Conservation (phyloP, 1,140 invertebrate species). For the Drosophila murphyi region DNA sequence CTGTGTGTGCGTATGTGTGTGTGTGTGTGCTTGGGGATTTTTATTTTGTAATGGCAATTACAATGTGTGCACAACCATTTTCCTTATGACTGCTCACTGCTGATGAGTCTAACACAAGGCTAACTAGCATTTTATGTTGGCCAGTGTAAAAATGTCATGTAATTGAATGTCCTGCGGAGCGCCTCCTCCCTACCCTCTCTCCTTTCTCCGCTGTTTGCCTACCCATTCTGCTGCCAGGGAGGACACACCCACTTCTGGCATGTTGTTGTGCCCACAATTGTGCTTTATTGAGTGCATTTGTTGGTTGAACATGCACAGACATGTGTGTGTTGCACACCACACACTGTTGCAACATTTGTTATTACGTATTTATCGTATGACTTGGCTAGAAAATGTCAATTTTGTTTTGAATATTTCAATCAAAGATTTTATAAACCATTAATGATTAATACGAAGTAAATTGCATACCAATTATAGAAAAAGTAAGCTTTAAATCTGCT, state of each 20-base stretch:
- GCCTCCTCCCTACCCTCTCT: neutral
- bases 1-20: neutral
- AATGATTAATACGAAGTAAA: too few relatives aligned
- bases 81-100: neutral
- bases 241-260: conserved; percentile 35
- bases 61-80: conserved; percentile 1
- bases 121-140: conserved; percentile 29
- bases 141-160: conserved; percentile 31
- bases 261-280: conserved; percentile 14
- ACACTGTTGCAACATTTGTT: neutral
- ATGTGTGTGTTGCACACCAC: neutral
- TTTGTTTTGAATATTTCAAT: too few relatives aligned
- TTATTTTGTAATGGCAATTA: conserved; percentile 19
- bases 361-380: neutral
- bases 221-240: neutral
- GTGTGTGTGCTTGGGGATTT: conserved; percentile 15
- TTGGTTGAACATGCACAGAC: neutral
- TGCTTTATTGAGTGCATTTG: neutral
- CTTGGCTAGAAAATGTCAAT: neutral
- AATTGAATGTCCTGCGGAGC: conserved; percentile 48
- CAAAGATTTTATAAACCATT: too few relatives aligned
- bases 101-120: neutral
- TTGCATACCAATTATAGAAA: too few relatives aligned
- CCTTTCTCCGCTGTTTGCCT: neutral
- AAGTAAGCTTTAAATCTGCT: too few relatives aligned